Evolutionary conservation across 2,113 vertebrate genomes (phyloP), one percentile per base, ranked within the genome.

Genomic region (Zosterops pallidus): DNA sequence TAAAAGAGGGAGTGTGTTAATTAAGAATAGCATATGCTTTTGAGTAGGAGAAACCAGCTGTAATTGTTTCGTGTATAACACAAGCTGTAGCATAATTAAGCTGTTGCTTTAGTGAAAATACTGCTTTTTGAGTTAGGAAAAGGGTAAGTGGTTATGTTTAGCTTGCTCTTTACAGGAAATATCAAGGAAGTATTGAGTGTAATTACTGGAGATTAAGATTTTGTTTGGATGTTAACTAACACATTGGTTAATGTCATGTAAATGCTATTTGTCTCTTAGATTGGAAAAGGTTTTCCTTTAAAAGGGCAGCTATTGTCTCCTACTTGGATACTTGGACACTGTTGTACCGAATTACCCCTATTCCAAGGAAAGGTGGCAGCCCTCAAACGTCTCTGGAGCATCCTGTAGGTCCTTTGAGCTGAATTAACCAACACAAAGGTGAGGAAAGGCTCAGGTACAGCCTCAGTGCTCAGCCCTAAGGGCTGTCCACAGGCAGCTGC

Each of bases 171-270:
- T 83, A 20, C 17, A 14, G 0, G 1, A 78, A 91, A 44, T 57
- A 74, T 50, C n/a, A 52, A 53, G 65, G 44, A 84, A 69, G 6
- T 68, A 62, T 65, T 90, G 85, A 83, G 41, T 71, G 44, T 83
- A 94, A 94, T 94, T 91, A 85, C 28, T 62, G 17, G 52, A 87
- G 85, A 71, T 87, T 11, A 89, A 39, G 83, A 85, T 90, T 87
- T 76, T 87, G 81, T 85, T 79, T 76, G 63, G 60, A 44, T 89
- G 64, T 83, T 80, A 41, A 25, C 72, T 74, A 67, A 70, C 15
- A 20, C 6, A 11, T 57, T 46, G 50, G 52, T 57, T 92, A 86
- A 71, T 75, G 31, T 71, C 26, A 23, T 67, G 49, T 75, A 89
- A 86, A 46, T 4, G 5, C 59, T 20, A 0, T 63, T 86, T 94